A percentile compares a stretch with the other conserved stretches of the same genome.
These are phyloP conservation scores for Epizoanthus ramosus DNA, from an alignment of 92 coral and sea anemone species.

Conservation along the genomic window DNA sequence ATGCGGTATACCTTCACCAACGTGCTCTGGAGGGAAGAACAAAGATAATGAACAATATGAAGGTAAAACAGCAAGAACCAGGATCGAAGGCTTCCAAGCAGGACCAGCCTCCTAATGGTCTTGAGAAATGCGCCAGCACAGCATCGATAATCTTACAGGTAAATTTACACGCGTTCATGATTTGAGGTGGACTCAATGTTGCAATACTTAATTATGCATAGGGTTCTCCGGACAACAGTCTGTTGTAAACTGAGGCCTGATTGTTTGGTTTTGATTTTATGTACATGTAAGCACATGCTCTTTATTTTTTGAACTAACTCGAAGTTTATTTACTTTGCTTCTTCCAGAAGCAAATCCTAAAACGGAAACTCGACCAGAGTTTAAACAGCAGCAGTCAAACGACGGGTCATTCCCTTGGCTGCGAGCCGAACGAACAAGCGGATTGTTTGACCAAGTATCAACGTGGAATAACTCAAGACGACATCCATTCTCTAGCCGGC, in stretches of 20 bases:
- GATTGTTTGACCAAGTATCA: conserved; percentile 61
- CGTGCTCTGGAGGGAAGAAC: conserved; percentile 81
- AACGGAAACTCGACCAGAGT: conserved; percentile 88
- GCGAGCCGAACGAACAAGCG: conserved; percentile 54
- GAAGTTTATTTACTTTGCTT: conserved; percentile 62
- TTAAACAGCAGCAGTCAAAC: conserved; percentile 57
- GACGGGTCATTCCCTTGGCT: conserved; percentile 56
- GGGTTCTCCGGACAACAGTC: conserved; percentile 13
- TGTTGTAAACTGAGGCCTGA: conserved; percentile 51
- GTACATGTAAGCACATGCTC: conserved; percentile 58
- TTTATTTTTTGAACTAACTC: conserved; percentile 66
- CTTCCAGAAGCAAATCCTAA: conserved; percentile 86
- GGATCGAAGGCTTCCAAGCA: conserved; percentile 69
- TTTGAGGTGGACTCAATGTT: conserved; percentile 17
- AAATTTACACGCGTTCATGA: conserved; percentile 47
- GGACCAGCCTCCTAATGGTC: conserved; percentile 80
- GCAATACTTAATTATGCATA: conserved; percentile 51
- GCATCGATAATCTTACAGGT: conserved; percentile 78
- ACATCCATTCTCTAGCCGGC: conserved; percentile 30
- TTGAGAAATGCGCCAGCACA: conserved; percentile 74
- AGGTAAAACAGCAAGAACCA: conserved; percentile 68
- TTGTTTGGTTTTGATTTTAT: conserved; percentile 65
- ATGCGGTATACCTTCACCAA: conserved; percentile 68
- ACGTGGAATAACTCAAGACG: conserved; percentile 54
- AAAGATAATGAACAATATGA: conserved; percentile 62